Conservation (phyloP, 2,888 invertebrate species). For the Notodonta ziczac region DNA sequence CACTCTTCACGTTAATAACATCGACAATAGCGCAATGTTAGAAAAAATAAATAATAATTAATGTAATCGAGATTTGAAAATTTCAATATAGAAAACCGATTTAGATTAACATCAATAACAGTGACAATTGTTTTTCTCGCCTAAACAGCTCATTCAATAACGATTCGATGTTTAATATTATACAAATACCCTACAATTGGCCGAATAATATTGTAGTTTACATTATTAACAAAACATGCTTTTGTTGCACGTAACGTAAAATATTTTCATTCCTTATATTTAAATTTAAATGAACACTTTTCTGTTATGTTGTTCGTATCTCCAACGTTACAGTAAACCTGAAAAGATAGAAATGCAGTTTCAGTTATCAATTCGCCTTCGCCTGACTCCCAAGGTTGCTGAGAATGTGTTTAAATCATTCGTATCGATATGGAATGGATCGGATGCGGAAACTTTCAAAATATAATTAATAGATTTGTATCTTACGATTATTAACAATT, state of each 20-base stretch:
- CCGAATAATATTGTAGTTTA: conserved; percentile 12
- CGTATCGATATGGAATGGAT: too few relatives aligned
- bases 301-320: conserved; percentile 11
- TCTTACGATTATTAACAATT: too few relatives aligned
- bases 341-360: conserved; percentile 20
- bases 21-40: too few relatives aligned
- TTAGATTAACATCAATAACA: not conserved
- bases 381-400: too few relatives aligned
- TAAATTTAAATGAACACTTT: conserved; percentile 19
- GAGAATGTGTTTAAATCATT: too few relatives aligned
- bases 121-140: not conserved
- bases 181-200: conserved; percentile 11
- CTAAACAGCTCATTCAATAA: not conserved
- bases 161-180: not conserved
- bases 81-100: not conserved
- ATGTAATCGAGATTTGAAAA: too few relatives aligned
- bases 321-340: conserved; percentile 25
- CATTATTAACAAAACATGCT: conserved; percentile 7
- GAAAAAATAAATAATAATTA: too few relatives aligned
- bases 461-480: too few relatives aligned
- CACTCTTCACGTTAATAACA: too few relatives aligned
- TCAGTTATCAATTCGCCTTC: too few relatives aligned
- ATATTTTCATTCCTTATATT: conserved; percentile 7
- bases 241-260: conserved; percentile 5
- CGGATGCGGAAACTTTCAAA: too few relatives aligned